phyloP scores from a whole-genome alignment of 1,140 invertebrate species.

The Cotesia typhae region DNA sequence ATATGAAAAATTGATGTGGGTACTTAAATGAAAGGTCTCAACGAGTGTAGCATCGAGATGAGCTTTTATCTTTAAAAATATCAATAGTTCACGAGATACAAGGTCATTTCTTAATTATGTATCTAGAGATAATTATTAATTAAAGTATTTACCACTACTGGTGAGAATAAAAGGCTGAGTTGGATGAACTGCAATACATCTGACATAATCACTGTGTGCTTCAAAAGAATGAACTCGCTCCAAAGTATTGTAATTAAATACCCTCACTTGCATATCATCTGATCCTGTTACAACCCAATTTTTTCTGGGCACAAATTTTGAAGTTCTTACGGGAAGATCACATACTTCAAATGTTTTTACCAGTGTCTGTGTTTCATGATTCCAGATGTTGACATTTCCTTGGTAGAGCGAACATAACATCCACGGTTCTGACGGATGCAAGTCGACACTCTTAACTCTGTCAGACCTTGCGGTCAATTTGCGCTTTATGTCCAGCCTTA shows the following conservation, averaged over 20 bases:
- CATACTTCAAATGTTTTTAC: constrained; percentile 97
- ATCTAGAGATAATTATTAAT: not conserved
- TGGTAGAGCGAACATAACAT: constrained; percentile 98
- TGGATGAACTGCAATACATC: constrained; percentile 96
- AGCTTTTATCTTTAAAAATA: too few relatives aligned
- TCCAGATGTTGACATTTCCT: constrained; percentile 99
- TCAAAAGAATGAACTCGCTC: constrained; percentile 96
- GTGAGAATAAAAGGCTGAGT: constrained; percentile 97
- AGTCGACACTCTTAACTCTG: constrained; percentile 96
- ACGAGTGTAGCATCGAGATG: too few relatives aligned
- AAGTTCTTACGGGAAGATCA: constrained; percentile 93
- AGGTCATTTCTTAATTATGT: too few relatives aligned
- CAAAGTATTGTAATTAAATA: constrained; percentile 99
- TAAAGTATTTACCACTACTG: constrained; percentile 82
- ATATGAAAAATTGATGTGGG: too few relatives aligned
- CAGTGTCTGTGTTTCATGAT: constrained; percentile 92
- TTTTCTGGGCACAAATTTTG: constrained; percentile 95
- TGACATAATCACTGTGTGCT: constrained; percentile 97
- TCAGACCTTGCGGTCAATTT: constrained; percentile 97
- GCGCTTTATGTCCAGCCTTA: constrained; percentile 96
- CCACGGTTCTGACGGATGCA: constrained; percentile 98
- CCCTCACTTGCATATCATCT: constrained; percentile 93
- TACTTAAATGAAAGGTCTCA: too few relatives aligned
- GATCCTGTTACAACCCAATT: constrained; percentile 99
- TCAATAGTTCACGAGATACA: too few relatives aligned